Conservation (phyloP, 2,797 vertebrate species). For the Crenuchus spilurus region DNA sequence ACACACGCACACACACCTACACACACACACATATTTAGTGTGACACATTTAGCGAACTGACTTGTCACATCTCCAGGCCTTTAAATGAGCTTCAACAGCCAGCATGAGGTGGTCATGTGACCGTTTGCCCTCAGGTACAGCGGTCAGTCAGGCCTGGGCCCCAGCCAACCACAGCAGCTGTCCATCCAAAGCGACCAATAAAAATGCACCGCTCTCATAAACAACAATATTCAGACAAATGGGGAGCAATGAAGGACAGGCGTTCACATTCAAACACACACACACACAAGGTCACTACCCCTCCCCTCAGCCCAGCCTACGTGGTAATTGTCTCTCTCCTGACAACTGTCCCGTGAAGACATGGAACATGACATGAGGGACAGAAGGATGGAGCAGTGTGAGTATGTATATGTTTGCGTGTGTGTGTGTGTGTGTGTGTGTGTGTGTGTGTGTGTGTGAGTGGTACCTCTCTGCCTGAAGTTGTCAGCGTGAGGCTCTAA, state of each 20-base stretch:
- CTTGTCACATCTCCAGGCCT: constrained; percentile 39
- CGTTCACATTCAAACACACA: constrained; percentile 18
- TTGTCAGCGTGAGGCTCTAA: constrained; percentile 64
- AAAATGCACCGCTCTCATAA: constrained; percentile 73
- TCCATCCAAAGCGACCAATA: constrained; percentile 76
- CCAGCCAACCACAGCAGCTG: constrained; percentile 81
- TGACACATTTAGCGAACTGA: constrained; percentile 14
- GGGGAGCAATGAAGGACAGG: constrained; percentile 74
- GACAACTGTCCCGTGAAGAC: constrained; percentile 44
- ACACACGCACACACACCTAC: background rate
- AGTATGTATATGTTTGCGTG: constrained; percentile 18
- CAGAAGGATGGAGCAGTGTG: constrained; percentile 23
- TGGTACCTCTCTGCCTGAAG: constrained; percentile 14
- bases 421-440: constrained; percentile 37
- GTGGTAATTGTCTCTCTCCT: constrained; percentile 52
- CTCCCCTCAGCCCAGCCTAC: constrained; percentile 42
- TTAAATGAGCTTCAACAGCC: constrained; percentile 25
- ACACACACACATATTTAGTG: background rate
- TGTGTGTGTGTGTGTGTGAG: constrained; percentile 29
- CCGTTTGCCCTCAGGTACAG: constrained; percentile 54
- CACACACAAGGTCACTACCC: constrained; percentile 72
- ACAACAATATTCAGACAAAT: constrained; percentile 77
- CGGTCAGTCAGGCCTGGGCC: constrained; percentile 73
- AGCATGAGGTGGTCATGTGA: constrained; percentile 36
- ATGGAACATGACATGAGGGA: constrained; percentile 45